Base-by-base conservation (phyloP, 1,140 invertebrate species). In the Micrasema minimum region DNA sequence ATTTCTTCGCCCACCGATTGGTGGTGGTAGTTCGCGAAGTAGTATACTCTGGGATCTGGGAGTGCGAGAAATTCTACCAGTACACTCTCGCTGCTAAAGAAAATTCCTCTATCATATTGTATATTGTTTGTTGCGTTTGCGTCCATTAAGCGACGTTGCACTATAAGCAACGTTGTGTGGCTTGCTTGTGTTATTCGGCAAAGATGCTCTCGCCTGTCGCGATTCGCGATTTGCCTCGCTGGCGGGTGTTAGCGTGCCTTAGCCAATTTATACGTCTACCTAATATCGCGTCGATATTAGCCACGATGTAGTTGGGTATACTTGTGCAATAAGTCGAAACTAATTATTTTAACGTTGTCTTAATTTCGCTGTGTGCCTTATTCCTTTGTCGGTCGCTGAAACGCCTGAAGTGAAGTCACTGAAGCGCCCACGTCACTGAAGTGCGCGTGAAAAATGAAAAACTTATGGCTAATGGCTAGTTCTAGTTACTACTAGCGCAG, bases 31-130 rank as follows among this genome's bases (percentile, higher is more conserved):
- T 2, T n/a, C n/a, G 18, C 37, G 55, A 6, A 38, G 37, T 18
- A 37, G 6, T 7, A 14, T 35, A 35, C n/a, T 20, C n/a, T 31
- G 7, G 2, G 7, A 2, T 31, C 26, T 4, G 26, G 26, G 55
- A 16, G 16, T 35, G 37, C 55, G 37, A 59, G 55, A 59, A 38
- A 41, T 59, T 59, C 37, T 59, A 59, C 55, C 55, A 59, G 35
- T 59, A 59, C 55, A 38, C 55, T 59, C 55, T 59, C 55, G 55
- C 35, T 2, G 37, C 35, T 20, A n/a, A 18, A 59, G 55, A 59
- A 59, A 59, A 59, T 59, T 59, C 55, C 37, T 59, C 18, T n/a
- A 18, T 35, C 31, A 41, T 37, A 57, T 16, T 10, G 53, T 57
- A 14, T 31, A 31, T 16, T 14, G 55, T 41, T 18, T 26, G n/a